Evolutionary conservation across 1,140 invertebrate species (phyloP), one percentile per base, ranked within the genome.

Genomic region (Anthonomus grandis): DNA sequence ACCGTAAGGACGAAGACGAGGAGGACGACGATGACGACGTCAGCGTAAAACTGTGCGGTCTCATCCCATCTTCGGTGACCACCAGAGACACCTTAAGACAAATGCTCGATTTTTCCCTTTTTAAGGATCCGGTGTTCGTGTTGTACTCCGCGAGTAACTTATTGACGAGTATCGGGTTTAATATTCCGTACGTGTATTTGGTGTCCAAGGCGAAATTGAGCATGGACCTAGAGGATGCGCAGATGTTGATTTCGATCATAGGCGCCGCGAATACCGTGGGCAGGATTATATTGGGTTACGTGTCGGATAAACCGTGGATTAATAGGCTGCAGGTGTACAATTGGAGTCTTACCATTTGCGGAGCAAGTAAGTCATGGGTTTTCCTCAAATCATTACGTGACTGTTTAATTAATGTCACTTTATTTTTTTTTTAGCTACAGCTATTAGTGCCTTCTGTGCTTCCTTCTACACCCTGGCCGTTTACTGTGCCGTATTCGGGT

Each of bases 91-190:
- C 86, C 0, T 76, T 95, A 24, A 78, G 77, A 24, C 83, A 91
- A 75, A 92, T 96, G 87, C 79, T 96, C 57, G 89, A 95, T 68
- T 77, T 95, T 41, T 83, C 83, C 8, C 75, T 98, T 18, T 78
- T 98, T 0, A 84, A 84, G 53, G 89, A 97, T 74, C 81, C 85
- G 3, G 79, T 96, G 57, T 98, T 97, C 71, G 78, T 98, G 49
- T 74, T 97, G 45, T 98, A 97, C 74, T 86, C 86, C 17, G 52
- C 93, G 23, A 97, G 93, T 19, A 98, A 98, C 75, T 95, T 98
- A 71, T 85, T 93, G 66, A 98, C 94, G 5, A 95, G 90, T 70
- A 90, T 98, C 63, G 95, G 95, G 24, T 98, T 96, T 78, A 95
- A 97, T 73, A 86, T 96, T 66, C 95, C 95, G 49, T 91, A 95